Evolutionary conservation across 53 echinoderm and acorn worm species (phyloP), one percentile per base, ranked within the genome.

Genomic region (Glandiceps talaboti): DNA sequence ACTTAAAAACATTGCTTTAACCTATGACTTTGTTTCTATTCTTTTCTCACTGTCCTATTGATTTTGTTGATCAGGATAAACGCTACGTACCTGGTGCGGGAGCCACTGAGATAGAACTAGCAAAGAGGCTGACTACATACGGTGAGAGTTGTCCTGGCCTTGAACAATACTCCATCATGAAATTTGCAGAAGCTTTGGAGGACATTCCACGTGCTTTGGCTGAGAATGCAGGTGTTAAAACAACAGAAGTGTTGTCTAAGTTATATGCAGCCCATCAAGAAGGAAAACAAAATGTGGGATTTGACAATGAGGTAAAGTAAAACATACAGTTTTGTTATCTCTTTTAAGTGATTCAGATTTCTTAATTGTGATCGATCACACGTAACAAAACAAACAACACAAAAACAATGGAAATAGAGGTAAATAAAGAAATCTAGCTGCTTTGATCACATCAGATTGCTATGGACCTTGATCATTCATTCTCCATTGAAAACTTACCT

Each of bases 241-340:
- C 96, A 20, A 96, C 92, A 0, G 96, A 96, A 77, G 89, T 96
- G 26, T 82, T 96, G 73, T 96, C 96, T 0, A 90, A 91, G 84
- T 79, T 96, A 33, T 96, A 96, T 45, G 96, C 96, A 14, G 96
- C 96, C 29, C 96, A 96, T 76, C 96, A 96, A 81, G 85, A 90
- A 30, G 96, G 96, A 28, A 87, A 96, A 78, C 84, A 90, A 75
- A 93, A 93, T 76, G 76, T 83, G 31, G 96, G 96, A 30, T 96
- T 92, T 79, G 96, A 96, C 74, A 93, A 92, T 77, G 96, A 96
- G 87, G 96, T 96, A 77, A n/a, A n/a, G n/a, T n/a, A n/a, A n/a
- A n/a, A n/a, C n/a, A n/a, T n/a, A n/a, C n/a, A n/a, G n/a, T n/a
- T n/a, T n/a, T n/a, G n/a, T n/a, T n/a, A n/a, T n/a, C n/a, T n/a